Evolutionary conservation across 2,113 vertebrate genomes (phyloP), one percentile per base, ranked within the genome.

Genomic region (Trichechus manatus): DNA sequence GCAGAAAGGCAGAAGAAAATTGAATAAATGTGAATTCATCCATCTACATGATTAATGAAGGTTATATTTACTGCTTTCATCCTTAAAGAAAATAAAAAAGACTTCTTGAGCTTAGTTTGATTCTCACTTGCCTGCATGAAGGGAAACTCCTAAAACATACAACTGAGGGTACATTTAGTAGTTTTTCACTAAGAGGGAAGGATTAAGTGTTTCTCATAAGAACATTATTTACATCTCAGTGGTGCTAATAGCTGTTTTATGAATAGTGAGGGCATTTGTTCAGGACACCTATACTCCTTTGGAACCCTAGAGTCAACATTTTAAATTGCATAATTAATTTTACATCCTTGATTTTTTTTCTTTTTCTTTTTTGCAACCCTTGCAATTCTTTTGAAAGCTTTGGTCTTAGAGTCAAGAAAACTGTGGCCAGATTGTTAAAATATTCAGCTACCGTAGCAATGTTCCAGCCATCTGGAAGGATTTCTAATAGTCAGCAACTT

Each of bases 391-490:
- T 98, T 97, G 95, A 98, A 95, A 89, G 95, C 91, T 96, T 96
- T 70, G 4, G 33, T 95, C 97, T 97, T 91, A 88, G 39, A 98
- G 90, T 72, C 39, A 4, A 98, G 92, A 97, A 98, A 98, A 95
- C 94, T 47, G 36, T 72, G 94, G 94, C 98, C 98, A 98, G 98
- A 98, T 98, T 99, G 98, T 98, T 99, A 98, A 99, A 98, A 98
- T 98, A 98, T 98, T 98, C 98, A 98, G 97, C 98, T 97, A 96
- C 75, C 85, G 70, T 81, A 93, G 96, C 97, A 93, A 96, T 53
- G 96, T 93, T 97, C 91, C 98, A 97, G 97, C 98, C 99, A 98
- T 99, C 99, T 99, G 98, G 98, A 98, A 98, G 85, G 95, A 95
- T 98, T 98, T 97, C 97, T 93, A 96, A 94, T 29, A 98, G 97